phyloP scores from a whole-genome alignment of 2,113 vertebrate genomes.

The Bothrops jararaca region DNA sequence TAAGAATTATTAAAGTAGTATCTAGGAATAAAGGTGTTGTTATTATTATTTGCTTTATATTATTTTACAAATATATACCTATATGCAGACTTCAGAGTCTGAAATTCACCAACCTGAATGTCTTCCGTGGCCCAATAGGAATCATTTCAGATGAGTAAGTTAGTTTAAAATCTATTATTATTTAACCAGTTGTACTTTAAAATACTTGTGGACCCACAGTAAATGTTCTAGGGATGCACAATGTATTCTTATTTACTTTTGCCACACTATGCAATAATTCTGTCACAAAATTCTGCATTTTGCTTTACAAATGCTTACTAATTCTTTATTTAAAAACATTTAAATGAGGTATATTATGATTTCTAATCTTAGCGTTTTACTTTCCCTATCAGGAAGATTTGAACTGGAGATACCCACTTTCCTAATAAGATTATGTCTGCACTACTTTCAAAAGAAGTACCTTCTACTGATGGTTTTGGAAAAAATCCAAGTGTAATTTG shows the following conservation, averaged over 20 bases:
- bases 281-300: too few relatives aligned
- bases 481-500: neutral
- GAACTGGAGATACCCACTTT: neutral
- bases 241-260: neutral
- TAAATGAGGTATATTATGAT: neutral
- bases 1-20: neutral
- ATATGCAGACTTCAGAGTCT: neutral
- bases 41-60: neutral
- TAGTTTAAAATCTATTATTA: neutral
- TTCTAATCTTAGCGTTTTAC: neutral
- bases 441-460: neutral
- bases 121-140: neutral
- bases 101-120: neutral
- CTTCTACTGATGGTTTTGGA: neutral
- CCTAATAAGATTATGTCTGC: neutral
- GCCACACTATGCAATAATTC: neutral
- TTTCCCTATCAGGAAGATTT: neutral
- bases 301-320: neutral
- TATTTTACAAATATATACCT: neutral
- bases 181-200: neutral
- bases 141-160: neutral
- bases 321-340: neutral
- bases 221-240: neutral
- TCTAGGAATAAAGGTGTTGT: neutral
- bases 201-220: neutral